phyloP scores from a whole-genome alignment of 1,140 invertebrate genomes.

The Proales similis region DNA sequence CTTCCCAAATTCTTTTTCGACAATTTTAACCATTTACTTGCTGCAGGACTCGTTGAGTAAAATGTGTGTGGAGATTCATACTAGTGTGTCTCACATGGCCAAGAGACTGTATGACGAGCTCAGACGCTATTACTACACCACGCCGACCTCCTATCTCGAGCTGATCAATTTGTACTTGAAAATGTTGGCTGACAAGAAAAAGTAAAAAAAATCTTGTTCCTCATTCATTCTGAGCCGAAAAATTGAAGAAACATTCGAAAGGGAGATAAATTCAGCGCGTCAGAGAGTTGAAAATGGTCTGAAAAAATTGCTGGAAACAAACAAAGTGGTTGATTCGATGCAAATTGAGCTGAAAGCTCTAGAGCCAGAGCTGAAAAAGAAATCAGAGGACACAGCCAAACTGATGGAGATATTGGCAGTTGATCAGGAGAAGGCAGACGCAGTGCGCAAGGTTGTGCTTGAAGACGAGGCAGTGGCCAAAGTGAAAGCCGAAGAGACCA shows the following conservation, averaged over 20 bases:
- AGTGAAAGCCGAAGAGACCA: conserved; percentile 53
- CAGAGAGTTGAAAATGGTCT: conserved; percentile 52
- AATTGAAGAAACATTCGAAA: conserved; percentile 39
- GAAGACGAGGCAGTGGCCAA: conserved; percentile 54
- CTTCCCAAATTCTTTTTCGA: too few species aligned
- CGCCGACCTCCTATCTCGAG: conserved; percentile 78
- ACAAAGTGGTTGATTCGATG: conserved; percentile 53
- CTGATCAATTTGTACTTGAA: conserved; percentile 72
- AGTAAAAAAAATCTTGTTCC: conserved; percentile 43
- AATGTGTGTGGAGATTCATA: conserved; percentile 61
- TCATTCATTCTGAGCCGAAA: neutral
- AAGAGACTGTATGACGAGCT: conserved; percentile 69
- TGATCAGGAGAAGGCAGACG: conserved; percentile 54
- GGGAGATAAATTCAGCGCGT: conserved; percentile 45
- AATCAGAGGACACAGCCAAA: conserved; percentile 49
- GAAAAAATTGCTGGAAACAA: conserved; percentile 52
- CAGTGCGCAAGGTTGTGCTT: conserved; percentile 50
- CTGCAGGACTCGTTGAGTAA: conserved; percentile 43
- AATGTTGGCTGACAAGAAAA: conserved; percentile 60
- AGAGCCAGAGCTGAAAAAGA: conserved; percentile 52
- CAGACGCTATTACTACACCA: conserved; percentile 74
- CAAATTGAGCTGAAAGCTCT: conserved; percentile 51
- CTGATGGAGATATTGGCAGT: conserved; percentile 52
- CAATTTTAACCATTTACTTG: too few species aligned
- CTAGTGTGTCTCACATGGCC: conserved; percentile 69